A percentile compares a stretch with the other conserved stretches of the same genome.
phyloP scores from a whole-genome alignment of 2,113 vertebrate genomes.

The Bombycilla garrulus region DNA sequence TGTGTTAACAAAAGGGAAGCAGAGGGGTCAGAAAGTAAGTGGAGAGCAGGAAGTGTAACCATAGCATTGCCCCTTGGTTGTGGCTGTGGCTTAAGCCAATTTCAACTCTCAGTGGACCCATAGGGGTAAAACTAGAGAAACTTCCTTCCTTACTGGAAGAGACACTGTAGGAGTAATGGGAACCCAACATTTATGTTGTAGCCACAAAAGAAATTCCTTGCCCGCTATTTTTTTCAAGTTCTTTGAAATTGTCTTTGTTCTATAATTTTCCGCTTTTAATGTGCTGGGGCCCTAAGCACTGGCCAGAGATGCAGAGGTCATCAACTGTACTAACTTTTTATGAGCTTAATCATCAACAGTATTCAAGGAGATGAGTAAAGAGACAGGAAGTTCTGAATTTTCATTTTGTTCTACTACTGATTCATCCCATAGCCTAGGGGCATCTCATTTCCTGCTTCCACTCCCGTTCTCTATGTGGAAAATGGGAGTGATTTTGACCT shows the following conservation, averaged over 20 bases:
- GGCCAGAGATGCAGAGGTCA: slow-evolving; percentile 37
- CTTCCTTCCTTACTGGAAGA: slow-evolving; percentile 60
- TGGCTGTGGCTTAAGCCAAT: background rate
- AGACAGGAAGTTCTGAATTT: slow-evolving; percentile 55
- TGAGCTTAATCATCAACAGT: slow-evolving; percentile 55
- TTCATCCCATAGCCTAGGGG: slow-evolving; percentile 42
- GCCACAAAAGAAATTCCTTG: slow-evolving; percentile 34
- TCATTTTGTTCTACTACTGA: slow-evolving; percentile 41
- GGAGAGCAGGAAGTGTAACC: background rate
- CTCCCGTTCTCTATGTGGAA: background rate
- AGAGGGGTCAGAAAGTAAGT: background rate
- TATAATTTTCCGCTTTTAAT: background rate
- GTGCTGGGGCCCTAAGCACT: background rate
- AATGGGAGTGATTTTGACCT: slow-evolving; percentile 35
- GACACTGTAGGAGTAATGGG: background rate
- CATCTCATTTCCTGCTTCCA: slow-evolving; percentile 56
- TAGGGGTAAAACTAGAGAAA: background rate
- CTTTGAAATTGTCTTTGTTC: slow-evolving; percentile 37
- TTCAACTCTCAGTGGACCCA: background rate
- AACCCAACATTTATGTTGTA: slow-evolving; percentile 5
- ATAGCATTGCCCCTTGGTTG: background rate
- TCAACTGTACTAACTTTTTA: slow-evolving; percentile 28
- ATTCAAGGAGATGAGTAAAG: slow-evolving; percentile 48
- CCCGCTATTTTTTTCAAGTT: background rate
- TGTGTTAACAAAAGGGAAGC: background rate